A percentile compares a stretch with the other conserved stretches of the same genome.
phyloP scores from a whole-genome alignment of 2,113 vertebrate genomes.

The Xyrauchen texanus region DNA sequence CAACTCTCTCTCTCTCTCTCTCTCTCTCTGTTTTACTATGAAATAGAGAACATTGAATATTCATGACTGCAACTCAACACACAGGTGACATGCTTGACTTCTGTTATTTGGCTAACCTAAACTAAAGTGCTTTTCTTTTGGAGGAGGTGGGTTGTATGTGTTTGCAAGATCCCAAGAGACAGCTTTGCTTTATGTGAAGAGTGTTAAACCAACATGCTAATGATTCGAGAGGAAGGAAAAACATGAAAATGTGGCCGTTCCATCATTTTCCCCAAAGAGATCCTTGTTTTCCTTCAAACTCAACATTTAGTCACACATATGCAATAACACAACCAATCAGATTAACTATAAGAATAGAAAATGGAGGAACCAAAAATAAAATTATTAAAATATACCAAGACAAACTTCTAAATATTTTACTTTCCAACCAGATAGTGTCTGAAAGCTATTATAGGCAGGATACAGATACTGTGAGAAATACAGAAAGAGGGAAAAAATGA shows the following conservation, averaged over 20 bases:
- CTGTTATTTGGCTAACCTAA: constrained; percentile 63
- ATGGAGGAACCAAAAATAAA: background rate
- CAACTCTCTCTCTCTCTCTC: constrained; percentile 46
- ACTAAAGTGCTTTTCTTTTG: constrained; percentile 65
- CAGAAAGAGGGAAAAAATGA: constrained; percentile 30
- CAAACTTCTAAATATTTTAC: too few species aligned
- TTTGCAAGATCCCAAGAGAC: constrained; percentile 65
- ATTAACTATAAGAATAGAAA: background rate
- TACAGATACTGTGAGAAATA: constrained; percentile 27
- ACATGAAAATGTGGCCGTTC: constrained; percentile 15
- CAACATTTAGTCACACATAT: background rate
- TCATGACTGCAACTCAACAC: constrained; percentile 67
- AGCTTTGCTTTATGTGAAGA: constrained; percentile 60
- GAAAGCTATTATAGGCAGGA: background rate
- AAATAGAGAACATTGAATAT: constrained; percentile 71
- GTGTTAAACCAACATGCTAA: constrained; percentile 74
- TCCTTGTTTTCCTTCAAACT: background rate
- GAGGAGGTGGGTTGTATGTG: constrained; percentile 21
- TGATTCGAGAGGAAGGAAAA: constrained; percentile 62
- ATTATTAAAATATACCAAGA: constrained; percentile 18
- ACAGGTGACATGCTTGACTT: constrained; percentile 76
- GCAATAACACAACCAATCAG: constrained; percentile 18
- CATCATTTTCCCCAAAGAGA: constrained; percentile 7
- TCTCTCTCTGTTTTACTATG: constrained; percentile 45
- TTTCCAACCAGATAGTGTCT: too few species aligned